These are phyloP conservation scores for Decapterus maruadsi DNA, from an alignment of 2,797 vertebrate species.

Conservation along the genomic window DNA sequence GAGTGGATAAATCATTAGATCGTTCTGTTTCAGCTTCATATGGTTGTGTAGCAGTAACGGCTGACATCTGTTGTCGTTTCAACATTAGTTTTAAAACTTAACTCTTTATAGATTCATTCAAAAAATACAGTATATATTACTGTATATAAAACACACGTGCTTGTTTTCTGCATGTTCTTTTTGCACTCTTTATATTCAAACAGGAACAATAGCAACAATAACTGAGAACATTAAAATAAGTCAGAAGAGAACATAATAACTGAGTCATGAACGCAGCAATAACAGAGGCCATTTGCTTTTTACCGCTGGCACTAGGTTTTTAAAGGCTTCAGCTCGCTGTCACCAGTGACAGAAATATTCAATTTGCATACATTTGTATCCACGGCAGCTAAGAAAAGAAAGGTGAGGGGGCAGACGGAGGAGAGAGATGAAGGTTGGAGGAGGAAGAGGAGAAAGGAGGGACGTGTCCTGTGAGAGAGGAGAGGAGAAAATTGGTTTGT, in stretches of 20 bases:
- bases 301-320: slow-evolving; percentile 56
- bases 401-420: slow-evolving; percentile 50
- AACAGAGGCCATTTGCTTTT: slow-evolving; percentile 51
- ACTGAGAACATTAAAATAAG: slow-evolving; percentile 11
- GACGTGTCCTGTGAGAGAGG: neutral
- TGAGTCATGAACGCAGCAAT: slow-evolving; percentile 29
- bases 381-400: slow-evolving; percentile 43
- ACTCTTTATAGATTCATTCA: neutral
- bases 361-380: slow-evolving; percentile 60
- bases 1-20: neutral
- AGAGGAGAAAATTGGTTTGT: slow-evolving; percentile 25
- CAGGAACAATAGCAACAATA: slow-evolving; percentile 6
- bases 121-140: neutral
- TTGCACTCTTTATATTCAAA: neutral
- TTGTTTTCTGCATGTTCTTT: neutral
- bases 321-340: slow-evolving; percentile 32
- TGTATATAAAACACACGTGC: neutral
- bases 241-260: slow-evolving; percentile 21
- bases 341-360: slow-evolving; percentile 31
- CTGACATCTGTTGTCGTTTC: neutral
- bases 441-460: slow-evolving; percentile 10
- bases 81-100: neutral
- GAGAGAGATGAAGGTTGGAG: neutral
- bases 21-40: neutral
- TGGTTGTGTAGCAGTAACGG: neutral